Evolutionary conservation across 1,140 invertebrate species (phyloP).

Genomic region (Apis cerana): DNA sequence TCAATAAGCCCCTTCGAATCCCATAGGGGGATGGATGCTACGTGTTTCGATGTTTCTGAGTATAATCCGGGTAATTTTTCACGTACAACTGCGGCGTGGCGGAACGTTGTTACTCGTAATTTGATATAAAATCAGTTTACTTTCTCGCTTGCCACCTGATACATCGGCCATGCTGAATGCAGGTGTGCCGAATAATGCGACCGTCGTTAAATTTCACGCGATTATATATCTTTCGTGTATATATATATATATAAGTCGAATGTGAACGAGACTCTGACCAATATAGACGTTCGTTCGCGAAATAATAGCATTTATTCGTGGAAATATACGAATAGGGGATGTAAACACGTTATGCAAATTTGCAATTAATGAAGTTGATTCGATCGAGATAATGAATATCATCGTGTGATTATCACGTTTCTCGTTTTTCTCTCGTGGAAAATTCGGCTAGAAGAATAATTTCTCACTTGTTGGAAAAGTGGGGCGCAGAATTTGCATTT

Average conservation of each 20-base stretch:
- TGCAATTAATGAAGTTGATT: too few species aligned
- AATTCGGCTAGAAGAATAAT: too few species aligned
- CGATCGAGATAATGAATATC: too few species aligned
- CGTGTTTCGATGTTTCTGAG: constrained; percentile 47
- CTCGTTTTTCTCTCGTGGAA: too few species aligned
- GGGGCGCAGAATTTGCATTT: too few species aligned
- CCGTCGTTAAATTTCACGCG: not conserved
- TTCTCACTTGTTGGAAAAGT: too few species aligned
- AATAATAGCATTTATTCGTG: too few species aligned
- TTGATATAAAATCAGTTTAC: constrained; percentile 48
- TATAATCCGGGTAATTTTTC: constrained; percentile 53
- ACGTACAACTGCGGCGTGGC: constrained; percentile 22
- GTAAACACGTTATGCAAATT: too few species aligned
- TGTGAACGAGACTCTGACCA: not conserved
- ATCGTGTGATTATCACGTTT: too few species aligned
- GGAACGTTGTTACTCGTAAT: constrained; percentile 42
- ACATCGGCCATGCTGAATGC: not conserved
- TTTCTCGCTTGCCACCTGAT: not conserved
- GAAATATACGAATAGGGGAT: too few species aligned
- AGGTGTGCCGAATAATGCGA: not conserved
- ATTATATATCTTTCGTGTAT: not conserved
- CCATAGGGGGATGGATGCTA: constrained; percentile 46
- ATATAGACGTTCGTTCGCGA: not conserved
- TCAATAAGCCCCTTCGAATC: constrained; percentile 51
- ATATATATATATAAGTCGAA: too few species aligned